Evolutionary conservation across 1,140 invertebrate genomes (phyloP), one percentile per base, ranked within the genome.

Genomic region (Oncopodura yosiiana): DNA sequence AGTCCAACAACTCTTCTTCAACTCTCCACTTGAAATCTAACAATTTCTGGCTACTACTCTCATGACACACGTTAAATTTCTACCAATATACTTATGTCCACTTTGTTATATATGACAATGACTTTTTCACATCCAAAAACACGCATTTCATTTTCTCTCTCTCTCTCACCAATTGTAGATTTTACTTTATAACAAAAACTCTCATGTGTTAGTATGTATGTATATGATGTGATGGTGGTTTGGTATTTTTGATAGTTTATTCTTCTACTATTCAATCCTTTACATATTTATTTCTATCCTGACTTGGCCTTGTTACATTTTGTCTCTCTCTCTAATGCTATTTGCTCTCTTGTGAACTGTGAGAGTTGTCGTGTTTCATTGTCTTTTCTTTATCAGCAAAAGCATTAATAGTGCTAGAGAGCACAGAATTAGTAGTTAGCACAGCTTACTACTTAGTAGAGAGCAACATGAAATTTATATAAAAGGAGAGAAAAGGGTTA

Each of bases 1-100:
- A n/a, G n/a, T n/a, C n/a, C n/a, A 41, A 49, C 43, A 41, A 43
- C 49, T 54, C 23, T 26, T 38, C 32, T 26, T 41, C 32, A 16
- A 24, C 38, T 23, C 30, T 19, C 4, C 18, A 24, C 26, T 24
- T 14, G 8, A 27, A 21, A 16, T 24, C 5, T 9, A 41, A 18
- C 18, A 41, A 41, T 8, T 8, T 9, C 8, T 6, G n/a, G n/a
- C n/a, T n/a, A n/a, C n/a, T n/a, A 26, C 41, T 58, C 49, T 58
- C 56, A 46, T 52, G 56, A 58, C 49, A 58, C 49, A 52, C 56
- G 56, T 58, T 58, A 58, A 52, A 58, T 49, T 21, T 24, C 41
- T 49, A 49, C 43, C 42, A 43, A 49, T 54, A 34, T 26, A 48
- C 32, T 26, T 41, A 24, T 16, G 23, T 29, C 23, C 30, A 12